Percentiles rank a stretch among this genome's conserved stretches.
phyloP scores from a whole-genome alignment of 92 coral and sea anemone genomes.

The Porites lobata region DNA sequence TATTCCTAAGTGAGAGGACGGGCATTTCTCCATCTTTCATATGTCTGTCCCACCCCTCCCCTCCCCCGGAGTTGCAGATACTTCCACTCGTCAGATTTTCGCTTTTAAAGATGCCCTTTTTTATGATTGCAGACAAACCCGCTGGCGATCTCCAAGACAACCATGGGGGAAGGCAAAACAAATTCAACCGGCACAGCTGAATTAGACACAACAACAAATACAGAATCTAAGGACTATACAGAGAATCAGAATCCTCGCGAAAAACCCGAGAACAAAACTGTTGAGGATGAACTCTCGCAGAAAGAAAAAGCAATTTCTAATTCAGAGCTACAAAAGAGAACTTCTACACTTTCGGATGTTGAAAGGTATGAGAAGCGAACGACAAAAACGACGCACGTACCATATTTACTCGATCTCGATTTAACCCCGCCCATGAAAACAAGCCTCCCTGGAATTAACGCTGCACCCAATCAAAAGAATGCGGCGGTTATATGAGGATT shows the following conservation, averaged over 20 bases:
- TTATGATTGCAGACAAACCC: not conserved
- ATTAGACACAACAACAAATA: not conserved
- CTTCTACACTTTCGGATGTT: not conserved
- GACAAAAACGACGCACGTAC: too few relatives aligned
- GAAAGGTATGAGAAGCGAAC: constrained; percentile 13
- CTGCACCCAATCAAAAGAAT: too few relatives aligned
- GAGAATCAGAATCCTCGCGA: not conserved
- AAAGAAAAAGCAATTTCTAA: not conserved
- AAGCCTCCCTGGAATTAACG: too few relatives aligned
- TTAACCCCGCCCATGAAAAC: too few relatives aligned
- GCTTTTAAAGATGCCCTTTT: too few relatives aligned
- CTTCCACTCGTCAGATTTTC: too few relatives aligned
- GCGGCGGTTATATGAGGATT: too few relatives aligned
- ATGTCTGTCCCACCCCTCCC: too few relatives aligned
- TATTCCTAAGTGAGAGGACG: too few relatives aligned
- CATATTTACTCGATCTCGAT: too few relatives aligned
- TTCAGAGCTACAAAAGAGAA: not conserved
- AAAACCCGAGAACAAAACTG: not conserved
- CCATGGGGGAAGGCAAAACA: not conserved
- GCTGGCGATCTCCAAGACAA: not conserved
- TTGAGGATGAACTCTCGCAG: not conserved
- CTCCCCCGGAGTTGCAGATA: too few relatives aligned
- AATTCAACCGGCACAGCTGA: not conserved
- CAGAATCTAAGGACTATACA: not conserved
- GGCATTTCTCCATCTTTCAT: too few relatives aligned